These are phyloP conservation scores for Brachyptera putata DNA, from an alignment of 2,888 invertebrate genomes.

Conservation along the genomic window DNA sequence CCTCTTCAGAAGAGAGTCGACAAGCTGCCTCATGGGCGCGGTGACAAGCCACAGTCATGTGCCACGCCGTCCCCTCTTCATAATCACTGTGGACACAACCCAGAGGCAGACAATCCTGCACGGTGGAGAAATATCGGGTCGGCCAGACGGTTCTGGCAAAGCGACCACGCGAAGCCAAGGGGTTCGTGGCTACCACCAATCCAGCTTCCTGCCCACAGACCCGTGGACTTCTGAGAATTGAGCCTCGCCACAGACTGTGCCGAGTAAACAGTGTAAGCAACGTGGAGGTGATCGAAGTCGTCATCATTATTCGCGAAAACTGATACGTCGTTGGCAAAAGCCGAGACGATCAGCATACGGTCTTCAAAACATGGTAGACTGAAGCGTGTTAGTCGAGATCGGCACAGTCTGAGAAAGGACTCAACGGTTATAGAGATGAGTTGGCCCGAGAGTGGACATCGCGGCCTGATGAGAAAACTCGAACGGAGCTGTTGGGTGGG, in stretches of 20 bases:
- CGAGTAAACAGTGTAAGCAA: not conserved
- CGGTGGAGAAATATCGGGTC: too few relatives aligned
- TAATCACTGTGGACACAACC: too few relatives aligned
- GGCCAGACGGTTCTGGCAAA: too few relatives aligned
- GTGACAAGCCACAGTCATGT: too few relatives aligned
- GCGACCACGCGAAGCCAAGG: conserved; percentile 8
- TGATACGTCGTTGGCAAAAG: conserved; percentile 9
- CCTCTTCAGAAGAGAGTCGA: too few relatives aligned
- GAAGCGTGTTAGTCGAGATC: not conserved
- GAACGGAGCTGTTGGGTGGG: conserved; percentile 1
- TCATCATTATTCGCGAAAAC: not conserved
- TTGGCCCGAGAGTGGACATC: not conserved
- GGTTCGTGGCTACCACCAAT: not conserved
- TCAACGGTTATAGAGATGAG: conserved; percentile 3
- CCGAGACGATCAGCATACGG: not conserved
- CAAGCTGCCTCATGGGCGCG: too few relatives aligned
- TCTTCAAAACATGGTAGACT: not conserved
- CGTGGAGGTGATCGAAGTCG: not conserved
- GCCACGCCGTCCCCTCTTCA: too few relatives aligned
- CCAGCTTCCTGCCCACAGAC: conserved; percentile 19
- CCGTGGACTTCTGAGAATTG: conserved; percentile 4
- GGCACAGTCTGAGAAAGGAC: not conserved
- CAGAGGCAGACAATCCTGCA: too few relatives aligned
- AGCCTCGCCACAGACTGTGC: conserved; percentile 3
- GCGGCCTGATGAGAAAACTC: not conserved